Base-by-base conservation (phyloP, 2,888 invertebrate genomes). In the Netelia melanura region DNA sequence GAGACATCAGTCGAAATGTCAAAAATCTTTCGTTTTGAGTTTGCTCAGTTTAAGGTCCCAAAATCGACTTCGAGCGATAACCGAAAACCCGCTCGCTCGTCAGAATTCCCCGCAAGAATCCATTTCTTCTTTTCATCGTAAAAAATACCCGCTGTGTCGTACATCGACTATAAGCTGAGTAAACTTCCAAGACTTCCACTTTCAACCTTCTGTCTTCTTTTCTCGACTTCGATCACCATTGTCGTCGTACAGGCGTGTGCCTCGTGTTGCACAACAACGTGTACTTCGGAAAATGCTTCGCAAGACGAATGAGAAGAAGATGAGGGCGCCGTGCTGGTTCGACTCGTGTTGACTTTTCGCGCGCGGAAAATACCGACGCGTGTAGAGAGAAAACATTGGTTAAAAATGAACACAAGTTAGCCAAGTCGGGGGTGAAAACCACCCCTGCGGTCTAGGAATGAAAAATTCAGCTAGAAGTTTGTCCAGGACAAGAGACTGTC, bases 291-390 rank as follows among this genome's bases (percentile, higher is more conserved):
- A 44, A 38, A 71, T 17, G 10, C 21, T 30, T 48, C n/a, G 30
- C 21, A 74, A 54, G 67, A 74, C 30, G 78, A 65, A 81, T 68
- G 70, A 61, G 65, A 70, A 79, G 58, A 85, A 79, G 70, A 82
- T 54, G 79, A 82, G 62, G 61, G 52, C 67, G 44, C 38, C 71
- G 44, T 61, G 67, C 67, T 74, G 77, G 17, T 58, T 58, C 21
- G 58, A 21, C 9, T 17, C 17, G 21, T 72, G 64, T 80, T 80
- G 80, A 80, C 80, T 74, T 48, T 21, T 70, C n/a, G 21, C 68
- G 68, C 54, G 68, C 62, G 62, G 61, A 74, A 68, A 52, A 82
- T 17, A 23, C 11, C 1, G 21, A 10, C 3, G 43, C 21, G n/a
- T n/a, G 48, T 48, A 14, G 8, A 30, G 21, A 21, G 44, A 58